phyloP scores from a whole-genome alignment of 1,140 invertebrate species.

The Monochamus saltuarius region DNA sequence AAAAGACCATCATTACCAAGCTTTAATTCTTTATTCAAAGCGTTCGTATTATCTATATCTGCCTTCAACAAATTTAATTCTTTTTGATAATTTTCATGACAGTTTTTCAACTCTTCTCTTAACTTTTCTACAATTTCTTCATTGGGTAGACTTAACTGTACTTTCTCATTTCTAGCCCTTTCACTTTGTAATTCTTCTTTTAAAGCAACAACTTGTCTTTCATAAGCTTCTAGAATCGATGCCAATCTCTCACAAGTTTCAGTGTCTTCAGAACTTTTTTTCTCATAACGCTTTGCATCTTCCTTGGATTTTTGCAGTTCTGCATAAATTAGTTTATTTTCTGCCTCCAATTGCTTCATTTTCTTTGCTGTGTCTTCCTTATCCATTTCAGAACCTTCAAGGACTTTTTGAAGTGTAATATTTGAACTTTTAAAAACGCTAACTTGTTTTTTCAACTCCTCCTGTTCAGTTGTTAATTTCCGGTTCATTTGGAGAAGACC shows the following conservation, averaged over 20 bases:
- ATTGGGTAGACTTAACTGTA: not conserved
- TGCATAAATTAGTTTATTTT: conserved; percentile 31
- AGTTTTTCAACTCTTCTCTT: conserved; percentile 20
- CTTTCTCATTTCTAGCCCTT: conserved; percentile 8
- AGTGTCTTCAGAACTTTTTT: conserved; percentile 30
- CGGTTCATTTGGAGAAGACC: conserved; percentile 21
- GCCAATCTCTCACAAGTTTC: conserved; percentile 39
- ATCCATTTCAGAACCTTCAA: conserved; percentile 28
- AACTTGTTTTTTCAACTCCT: conserved; percentile 28
- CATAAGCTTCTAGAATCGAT: conserved; percentile 38
- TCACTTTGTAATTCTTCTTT: conserved; percentile 30
- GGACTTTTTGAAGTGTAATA: conserved; percentile 24
- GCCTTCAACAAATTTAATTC: conserved; percentile 53
- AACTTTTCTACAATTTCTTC: conserved; percentile 3
- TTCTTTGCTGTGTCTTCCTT: conserved; percentile 23
- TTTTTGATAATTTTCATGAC: not conserved
- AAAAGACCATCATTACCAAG: too few species aligned
- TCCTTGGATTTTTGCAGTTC: conserved; percentile 31
- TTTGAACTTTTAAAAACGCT: conserved; percentile 27
- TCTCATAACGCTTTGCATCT: conserved; percentile 21
- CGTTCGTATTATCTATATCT: conserved; percentile 55
- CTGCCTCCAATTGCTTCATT: conserved; percentile 24
- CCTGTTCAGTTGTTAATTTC: conserved; percentile 25
- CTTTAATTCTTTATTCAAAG: conserved; percentile 48
- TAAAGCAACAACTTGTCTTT: conserved; percentile 35